Evolutionary conservation across 2,797 vertebrate genomes (phyloP).

Genomic region (Meriones psammophilus): DNA sequence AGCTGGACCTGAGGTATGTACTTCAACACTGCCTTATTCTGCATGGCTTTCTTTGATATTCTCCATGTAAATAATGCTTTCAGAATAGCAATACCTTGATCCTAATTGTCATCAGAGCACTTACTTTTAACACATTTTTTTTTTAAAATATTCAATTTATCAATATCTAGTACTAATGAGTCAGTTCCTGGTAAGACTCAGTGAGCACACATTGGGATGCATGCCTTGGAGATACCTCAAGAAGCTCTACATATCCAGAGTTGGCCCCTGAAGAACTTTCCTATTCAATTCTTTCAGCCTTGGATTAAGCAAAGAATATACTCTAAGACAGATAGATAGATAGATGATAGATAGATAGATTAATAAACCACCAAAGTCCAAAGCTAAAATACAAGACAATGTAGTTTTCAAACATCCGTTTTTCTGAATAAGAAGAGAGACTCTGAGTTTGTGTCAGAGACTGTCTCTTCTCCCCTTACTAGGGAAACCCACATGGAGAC

Average conservation of each 20-base stretch:
- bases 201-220: not conserved
- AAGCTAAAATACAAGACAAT: not conserved
- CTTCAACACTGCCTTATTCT: not conserved
- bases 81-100: not conserved
- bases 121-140: not conserved
- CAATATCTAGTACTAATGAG: slow-evolving; percentile 11
- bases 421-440: slow-evolving; percentile 11
- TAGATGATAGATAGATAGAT: not conserved
- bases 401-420: not conserved
- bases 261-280: not conserved
- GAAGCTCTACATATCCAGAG: not conserved
- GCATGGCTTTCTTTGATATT: not conserved
- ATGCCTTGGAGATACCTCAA: not conserved
- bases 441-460: no score
- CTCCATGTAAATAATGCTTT: not conserved
- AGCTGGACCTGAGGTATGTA: not conserved
- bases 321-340: no score
- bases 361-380: not conserved
- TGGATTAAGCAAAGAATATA: not conserved
- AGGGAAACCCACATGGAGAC: no score
- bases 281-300: not conserved
- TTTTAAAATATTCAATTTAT: not conserved
- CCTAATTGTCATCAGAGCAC: not conserved
- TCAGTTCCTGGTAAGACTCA: not conserved
- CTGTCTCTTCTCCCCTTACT: no score